phyloP scores from a whole-genome alignment of 2,113 vertebrate species.

The Geococcyx californianus region DNA sequence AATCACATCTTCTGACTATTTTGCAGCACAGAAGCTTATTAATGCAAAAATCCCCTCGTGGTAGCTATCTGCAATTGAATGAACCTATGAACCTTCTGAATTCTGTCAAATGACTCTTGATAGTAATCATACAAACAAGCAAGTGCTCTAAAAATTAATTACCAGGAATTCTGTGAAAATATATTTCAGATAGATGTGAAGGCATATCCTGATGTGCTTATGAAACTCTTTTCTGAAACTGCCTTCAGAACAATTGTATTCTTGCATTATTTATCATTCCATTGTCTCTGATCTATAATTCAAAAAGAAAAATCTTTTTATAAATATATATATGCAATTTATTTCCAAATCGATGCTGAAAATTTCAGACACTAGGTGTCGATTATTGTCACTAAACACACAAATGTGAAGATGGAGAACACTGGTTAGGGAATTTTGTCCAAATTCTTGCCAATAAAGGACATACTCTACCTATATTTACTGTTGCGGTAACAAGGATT shows the following conservation, averaged over 20 bases:
- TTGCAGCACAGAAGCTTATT: not conserved
- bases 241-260: not conserved
- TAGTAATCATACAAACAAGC: not conserved
- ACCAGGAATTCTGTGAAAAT: not conserved
- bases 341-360: not conserved
- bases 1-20: not conserved
- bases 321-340: not conserved
- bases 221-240: not conserved
- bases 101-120: not conserved
- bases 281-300: constrained; percentile 49
- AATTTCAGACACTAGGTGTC: not conserved
- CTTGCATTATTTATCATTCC: constrained; percentile 38
- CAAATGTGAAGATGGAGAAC: not conserved
- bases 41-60: not conserved
- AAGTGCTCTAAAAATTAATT: not conserved
- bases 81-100: not conserved
- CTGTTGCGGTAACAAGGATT: not conserved
- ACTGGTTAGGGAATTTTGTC: not conserved
- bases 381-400: not conserved
- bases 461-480: not conserved
- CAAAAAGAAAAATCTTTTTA: constrained; percentile 2
- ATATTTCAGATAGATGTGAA: not conserved
- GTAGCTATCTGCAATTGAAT: not conserved
- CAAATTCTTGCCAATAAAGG: not conserved
- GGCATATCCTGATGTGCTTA: not conserved